These are phyloP conservation scores for Drosophila paulistorum DNA, from an alignment of 1,140 invertebrate species.

Conservation along the genomic window DNA sequence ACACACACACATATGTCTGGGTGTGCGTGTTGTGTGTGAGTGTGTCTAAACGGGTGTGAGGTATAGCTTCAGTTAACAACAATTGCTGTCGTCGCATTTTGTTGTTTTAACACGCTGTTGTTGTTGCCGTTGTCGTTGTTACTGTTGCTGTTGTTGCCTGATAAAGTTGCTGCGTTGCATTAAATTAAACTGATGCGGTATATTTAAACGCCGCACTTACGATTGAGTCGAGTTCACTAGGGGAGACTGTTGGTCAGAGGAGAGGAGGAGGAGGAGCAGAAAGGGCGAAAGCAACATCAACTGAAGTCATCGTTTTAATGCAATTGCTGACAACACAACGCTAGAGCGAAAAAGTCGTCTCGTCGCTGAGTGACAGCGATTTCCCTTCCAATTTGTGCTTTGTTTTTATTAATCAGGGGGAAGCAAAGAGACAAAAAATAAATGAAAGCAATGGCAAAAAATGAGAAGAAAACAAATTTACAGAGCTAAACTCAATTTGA, in stretches of 20 bases:
- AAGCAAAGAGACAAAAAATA: slow-evolving; percentile 16
- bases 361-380: slow-evolving; percentile 71
- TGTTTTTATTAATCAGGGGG: slow-evolving; percentile 69
- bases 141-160: slow-evolving; percentile 55
- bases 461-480: background rate
- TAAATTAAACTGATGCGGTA: slow-evolving; percentile 78
- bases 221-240: slow-evolving; percentile 15
- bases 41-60: background rate
- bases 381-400: slow-evolving; percentile 72
- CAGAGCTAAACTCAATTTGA: background rate
- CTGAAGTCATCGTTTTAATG: slow-evolving; percentile 50
- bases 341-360: background rate
- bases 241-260: background rate
- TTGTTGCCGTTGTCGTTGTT: slow-evolving; percentile 21
- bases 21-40: slow-evolving; percentile 3
- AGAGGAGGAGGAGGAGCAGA: slow-evolving; percentile 11
- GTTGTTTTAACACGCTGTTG: slow-evolving; percentile 14
- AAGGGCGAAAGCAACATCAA: slow-evolving; percentile 17
- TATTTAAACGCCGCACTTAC: slow-evolving; percentile 65
- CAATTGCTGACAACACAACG: slow-evolving; percentile 67
- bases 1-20: background rate
- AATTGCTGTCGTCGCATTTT: slow-evolving; percentile 64
- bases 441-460: slow-evolving; percentile 22
- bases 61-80: slow-evolving; percentile 44
- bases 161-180: slow-evolving; percentile 79